phyloP scores from a whole-genome alignment of 2,797 vertebrate genomes.

The Steatocranus sp. region DNA sequence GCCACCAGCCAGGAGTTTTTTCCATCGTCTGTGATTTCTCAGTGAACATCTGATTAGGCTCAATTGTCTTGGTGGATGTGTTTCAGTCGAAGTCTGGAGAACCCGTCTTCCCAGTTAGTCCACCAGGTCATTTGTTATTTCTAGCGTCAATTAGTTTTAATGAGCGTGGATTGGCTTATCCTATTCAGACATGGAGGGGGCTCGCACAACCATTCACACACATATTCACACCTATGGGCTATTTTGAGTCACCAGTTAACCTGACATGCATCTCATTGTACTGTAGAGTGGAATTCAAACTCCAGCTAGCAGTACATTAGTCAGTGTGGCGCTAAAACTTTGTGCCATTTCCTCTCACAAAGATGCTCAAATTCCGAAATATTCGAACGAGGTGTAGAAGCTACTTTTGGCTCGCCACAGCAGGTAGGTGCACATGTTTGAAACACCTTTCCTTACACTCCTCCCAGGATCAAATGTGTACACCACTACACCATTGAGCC shows the following conservation, averaged over 20 bases:
- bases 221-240: neutral
- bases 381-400: neutral
- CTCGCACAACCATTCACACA: neutral
- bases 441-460: neutral
- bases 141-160: neutral
- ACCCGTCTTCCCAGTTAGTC: neutral
- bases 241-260: neutral
- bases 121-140: neutral
- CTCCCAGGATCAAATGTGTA: neutral
- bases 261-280: neutral
- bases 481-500: neutral
- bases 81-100: neutral
- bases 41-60: neutral
- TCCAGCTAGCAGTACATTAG: neutral
- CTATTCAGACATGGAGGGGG: neutral
- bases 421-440: neutral
- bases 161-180: neutral
- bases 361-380: neutral
- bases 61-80: neutral
- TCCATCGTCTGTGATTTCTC: neutral
- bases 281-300: neutral
- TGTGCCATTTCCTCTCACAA: neutral
- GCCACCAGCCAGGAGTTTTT: neutral
- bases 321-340: neutral
- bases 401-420: neutral